Base-by-base conservation (phyloP, 2,888 invertebrate species). In the Microctonus brassicae region DNA sequence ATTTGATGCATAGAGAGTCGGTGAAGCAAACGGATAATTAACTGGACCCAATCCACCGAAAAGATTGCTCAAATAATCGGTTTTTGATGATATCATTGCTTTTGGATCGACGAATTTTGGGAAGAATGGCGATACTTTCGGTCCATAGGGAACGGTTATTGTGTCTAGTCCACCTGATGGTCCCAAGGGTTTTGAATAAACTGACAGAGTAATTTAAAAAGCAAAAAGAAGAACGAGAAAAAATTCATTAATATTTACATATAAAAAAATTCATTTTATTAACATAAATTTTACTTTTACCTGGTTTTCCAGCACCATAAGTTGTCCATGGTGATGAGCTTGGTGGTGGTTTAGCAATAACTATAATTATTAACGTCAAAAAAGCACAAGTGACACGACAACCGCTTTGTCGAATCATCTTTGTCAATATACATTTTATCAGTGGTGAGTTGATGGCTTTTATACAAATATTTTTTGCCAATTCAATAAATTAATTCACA, bases 21-120 rank as follows among this genome's bases (percentile, higher is more conserved):
- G 76, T 33, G 57, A 29, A 26, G 67, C 2, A 17, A 20, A 1
- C 4, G 69, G 52, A 57, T 77, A 77, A 47, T 70, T 64, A 5
- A 60, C 75, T n/a, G 81, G 78, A 36, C 78, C 80, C 11, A 80
- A 13, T n/a, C 82, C 81, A 20, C 81, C 79, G 53, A 86, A 83
- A 3, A 84, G 60, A 26, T 83, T 84, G 29, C 68, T 74, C 39
- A 83, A 26, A 71, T 84, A 69, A 65, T 82, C 83, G 0, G 83
- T 83, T 58, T 86, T 86, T 69, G 82, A 83, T 4, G 80, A 71
- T 13, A 85, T 82, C 81, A 85, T 83, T 1, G 69, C 60, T 74
- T 82, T 80, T 0, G 86, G 85, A 55, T 86, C 86, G 6, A 86
- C 82, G 55, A 85, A 82, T 76, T 86, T 85, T 3, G 85, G 85